These are phyloP conservation scores for Danio tinwini DNA, from an alignment of 2,797 vertebrate genomes.

Conservation along the genomic window DNA sequence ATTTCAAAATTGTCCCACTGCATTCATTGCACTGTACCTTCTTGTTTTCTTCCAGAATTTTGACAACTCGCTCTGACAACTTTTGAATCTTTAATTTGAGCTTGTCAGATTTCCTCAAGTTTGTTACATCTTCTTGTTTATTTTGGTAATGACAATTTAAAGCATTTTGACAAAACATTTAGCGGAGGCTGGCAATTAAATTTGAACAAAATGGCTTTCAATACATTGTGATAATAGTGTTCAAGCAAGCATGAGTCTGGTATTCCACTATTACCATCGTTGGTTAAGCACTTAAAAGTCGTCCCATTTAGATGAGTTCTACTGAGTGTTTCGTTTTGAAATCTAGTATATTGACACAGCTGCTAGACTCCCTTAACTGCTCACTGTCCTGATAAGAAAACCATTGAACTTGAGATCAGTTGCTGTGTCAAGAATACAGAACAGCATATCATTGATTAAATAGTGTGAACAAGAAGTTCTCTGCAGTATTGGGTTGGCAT, in stretches of 20 bases:
- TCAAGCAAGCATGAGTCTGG: neutral
- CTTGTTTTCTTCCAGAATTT: slow-evolving; percentile 29
- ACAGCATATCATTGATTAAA: neutral
- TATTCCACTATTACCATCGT: neutral
- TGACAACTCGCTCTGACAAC: slow-evolving; percentile 23
- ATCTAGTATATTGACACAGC: neutral
- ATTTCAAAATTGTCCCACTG: slow-evolving; percentile 11
- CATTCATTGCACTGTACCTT: neutral
- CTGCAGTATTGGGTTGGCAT: neutral
- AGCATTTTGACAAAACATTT: slow-evolving; percentile 17
- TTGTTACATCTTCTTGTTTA: slow-evolving; percentile 11
- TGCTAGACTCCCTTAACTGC: neutral
- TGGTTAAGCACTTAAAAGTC: neutral
- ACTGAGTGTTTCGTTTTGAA: slow-evolving; percentile 5
- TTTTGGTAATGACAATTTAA: slow-evolving; percentile 26
- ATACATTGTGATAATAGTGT: neutral
- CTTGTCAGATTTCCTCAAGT: slow-evolving; percentile 36
- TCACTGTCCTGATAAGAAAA: neutral
- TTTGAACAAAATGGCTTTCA: neutral
- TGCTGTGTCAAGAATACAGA: neutral
- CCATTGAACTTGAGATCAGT: neutral
- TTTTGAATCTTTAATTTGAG: slow-evolving; percentile 38
- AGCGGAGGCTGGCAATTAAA: neutral
- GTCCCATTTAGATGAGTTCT: neutral
- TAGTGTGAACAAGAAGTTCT: neutral